Base-by-base conservation (phyloP, 2,888 invertebrate species). In the Oegoconia quadripuncta region DNA sequence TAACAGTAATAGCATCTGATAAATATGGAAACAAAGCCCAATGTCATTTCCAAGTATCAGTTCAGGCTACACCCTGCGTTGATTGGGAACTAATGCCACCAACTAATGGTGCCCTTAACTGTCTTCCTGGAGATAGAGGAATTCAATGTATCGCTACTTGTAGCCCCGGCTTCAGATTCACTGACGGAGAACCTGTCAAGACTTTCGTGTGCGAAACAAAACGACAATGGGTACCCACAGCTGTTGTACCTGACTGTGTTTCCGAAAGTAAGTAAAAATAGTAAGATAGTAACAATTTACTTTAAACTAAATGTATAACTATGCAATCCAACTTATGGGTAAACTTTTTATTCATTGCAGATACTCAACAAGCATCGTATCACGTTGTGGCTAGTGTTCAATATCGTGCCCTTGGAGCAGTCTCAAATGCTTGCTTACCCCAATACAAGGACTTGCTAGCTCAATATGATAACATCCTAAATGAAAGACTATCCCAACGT, bases 321-420 rank as follows among this genome's bases (percentile, higher is more conserved):
- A 25, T 25, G 4, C 4, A 18, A 5, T 5, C 4, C 7, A 8
- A 23, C 3, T 23, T 23, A 8, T 23, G 9, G 2, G 7, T 3
- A 45, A 42, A 41, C 41, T 34, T 23, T 34, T 64, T 57, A 40
- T 43, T 46, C 36, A 8, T 27, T 27, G 3, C 69, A 93, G 94
- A 97, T 74, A 97, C 97, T 11, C 95, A 97, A 70, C 96, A 97
- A 88, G 97, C 97, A n/a, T 94, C 95, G 46, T 97, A 97, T 59
- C 96, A 97, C 59, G 95, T 97, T 0, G 92, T 95, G 1, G 93
- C 97, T 0, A 91, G 93, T 15, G 92, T 97, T 1, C 93, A 92
- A 28, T 97, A 97, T 68, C 90, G 97, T 44, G 96, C 96, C 8
- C 95, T 97, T 51, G 97, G 97, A 15, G 97, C 95, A 7, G 96